Evolutionary conservation across 2,888 invertebrate genomes (phyloP).

Genomic region (Axea sp.): DNA sequence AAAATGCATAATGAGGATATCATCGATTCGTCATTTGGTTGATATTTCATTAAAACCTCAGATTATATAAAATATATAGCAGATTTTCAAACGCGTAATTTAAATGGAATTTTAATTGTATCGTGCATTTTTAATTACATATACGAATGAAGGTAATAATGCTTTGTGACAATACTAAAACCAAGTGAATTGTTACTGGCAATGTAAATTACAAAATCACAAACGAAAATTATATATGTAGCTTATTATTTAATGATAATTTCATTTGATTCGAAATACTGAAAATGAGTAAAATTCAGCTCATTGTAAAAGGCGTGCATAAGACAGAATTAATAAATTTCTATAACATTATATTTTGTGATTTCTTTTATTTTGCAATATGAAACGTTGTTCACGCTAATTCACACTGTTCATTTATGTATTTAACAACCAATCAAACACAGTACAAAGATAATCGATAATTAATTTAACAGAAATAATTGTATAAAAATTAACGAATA

Average conservation of each 20-base stretch:
- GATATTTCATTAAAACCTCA: conserved; percentile 13
- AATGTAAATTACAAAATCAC: conserved; percentile 13
- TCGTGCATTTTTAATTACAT: conserved; percentile 27
- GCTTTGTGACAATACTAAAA: conserved; percentile 17
- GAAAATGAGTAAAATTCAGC: too few relatives aligned
- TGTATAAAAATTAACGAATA: background rate
- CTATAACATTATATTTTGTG: too few relatives aligned
- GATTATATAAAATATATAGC: conserved; percentile 17
- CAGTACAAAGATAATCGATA: background rate
- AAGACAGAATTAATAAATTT: too few relatives aligned
- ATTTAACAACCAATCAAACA: too few relatives aligned
- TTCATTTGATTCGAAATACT: background rate
- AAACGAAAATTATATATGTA: conserved; percentile 5
- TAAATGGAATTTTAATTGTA: conserved; percentile 1
- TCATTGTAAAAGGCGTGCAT: too few relatives aligned
- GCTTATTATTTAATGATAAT: conserved; percentile 9
- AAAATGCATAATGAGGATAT: conserved; percentile 23
- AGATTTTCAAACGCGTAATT: conserved; percentile 6
- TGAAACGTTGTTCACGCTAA: background rate
- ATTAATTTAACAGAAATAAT: conserved; percentile 1
- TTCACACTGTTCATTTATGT: too few relatives aligned
- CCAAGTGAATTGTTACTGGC: conserved; percentile 7
- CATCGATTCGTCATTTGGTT: conserved; percentile 18
- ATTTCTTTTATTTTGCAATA: background rate
- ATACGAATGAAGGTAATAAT: conserved; percentile 18